Base-by-base conservation (phyloP, 2,797 vertebrate species). In the Sebastes itinus region DNA sequence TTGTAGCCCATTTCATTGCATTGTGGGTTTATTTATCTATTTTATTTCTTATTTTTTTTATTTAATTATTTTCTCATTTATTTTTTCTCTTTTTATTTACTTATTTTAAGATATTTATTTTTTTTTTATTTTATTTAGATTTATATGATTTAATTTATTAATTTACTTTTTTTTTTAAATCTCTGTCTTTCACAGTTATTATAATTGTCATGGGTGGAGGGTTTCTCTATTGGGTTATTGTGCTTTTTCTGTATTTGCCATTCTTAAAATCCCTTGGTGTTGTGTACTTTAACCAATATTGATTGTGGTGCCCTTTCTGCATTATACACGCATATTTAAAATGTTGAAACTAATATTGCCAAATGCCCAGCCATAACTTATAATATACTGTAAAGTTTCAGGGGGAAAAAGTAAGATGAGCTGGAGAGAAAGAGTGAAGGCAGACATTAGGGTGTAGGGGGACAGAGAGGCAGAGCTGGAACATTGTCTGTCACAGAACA, bases 401-500 rank as follows among this genome's bases (percentile, higher is more conserved):
- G 23, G 13, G 9, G 20, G 28, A 23, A 55, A 6, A 32, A 46
- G 32, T 11, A 22, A 6, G 27, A 38, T 25, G 35, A 67, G 42
- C 5, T 8, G 18, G 23, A 60, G 16, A 25, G 5, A 28, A 14
- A 33, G 16, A n/a, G 38, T 22, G 56, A 4, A 65, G 32, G 74
- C 6, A 35, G 68, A 74, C 64, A 16, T 25, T n/a, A 25, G 13
- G 25, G 64, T 35, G 33, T 18, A 59, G 58, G 55, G 61, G 52
- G 64, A 72, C 60, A 78, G 42, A 14, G 30, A 59, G 25, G 23
- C 35, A 33, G 28, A 67, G 60, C 61, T 72, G 16, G 56, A 79
- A 78, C 22, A 62, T 28, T 30, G 25, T 77, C 30, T 72, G 56
- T 65, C 77, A 68, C 27, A 4, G 68, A 64, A 60, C 23, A 54